Base-by-base conservation (phyloP, 2,888 invertebrate genomes). In the Drosophila phalerata region DNA sequence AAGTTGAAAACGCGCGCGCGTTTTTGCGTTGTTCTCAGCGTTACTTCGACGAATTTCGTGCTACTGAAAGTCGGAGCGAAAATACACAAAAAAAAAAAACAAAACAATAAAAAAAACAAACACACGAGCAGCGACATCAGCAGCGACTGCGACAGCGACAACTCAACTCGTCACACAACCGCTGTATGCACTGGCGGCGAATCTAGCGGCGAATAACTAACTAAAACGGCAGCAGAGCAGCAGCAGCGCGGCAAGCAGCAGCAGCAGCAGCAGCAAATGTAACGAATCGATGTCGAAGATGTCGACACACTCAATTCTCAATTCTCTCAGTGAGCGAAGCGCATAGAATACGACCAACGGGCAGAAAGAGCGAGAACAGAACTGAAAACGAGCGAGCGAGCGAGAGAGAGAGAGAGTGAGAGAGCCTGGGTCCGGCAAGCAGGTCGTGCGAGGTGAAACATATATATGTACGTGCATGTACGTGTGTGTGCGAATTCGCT, bases 391-490 rank as follows among this genome's bases (percentile, higher is more conserved):
- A 55, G 55, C 45, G 42, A 42, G 22, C 38, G 62, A 55, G 38
- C 58, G 62, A 56, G 58, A 47, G 22, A 55, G 55, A 48, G 42
- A 42, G 22, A 43, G 62, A 55, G 38, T 15, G 56, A 19, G 32
- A 37, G 47, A 62, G 52, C 17, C 40, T 42, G 37, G 37, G n/a
- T 64, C 11, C 42, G 55, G 61, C 72, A 47, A 47, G 73, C 69
- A 83, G 83, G 80, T 79, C 81, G 79, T 67, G 56, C 49, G 80
- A 84, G 85, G 85, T 84, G 80, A 80, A 81, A 77, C 56, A 56
- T 30, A 47, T 67, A 42, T 51, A 43, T 43, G 30, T 55, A 17
- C 47, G 32, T 65, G 37, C n/a, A n/a, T 66, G 32, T 73, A 42
- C 61, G 51, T 69, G 25, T 66, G 66, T 83, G 68, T 77, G 62